Base-by-base conservation (phyloP, 2,113 vertebrate genomes). In the Hirundichthys speculiger region DNA sequence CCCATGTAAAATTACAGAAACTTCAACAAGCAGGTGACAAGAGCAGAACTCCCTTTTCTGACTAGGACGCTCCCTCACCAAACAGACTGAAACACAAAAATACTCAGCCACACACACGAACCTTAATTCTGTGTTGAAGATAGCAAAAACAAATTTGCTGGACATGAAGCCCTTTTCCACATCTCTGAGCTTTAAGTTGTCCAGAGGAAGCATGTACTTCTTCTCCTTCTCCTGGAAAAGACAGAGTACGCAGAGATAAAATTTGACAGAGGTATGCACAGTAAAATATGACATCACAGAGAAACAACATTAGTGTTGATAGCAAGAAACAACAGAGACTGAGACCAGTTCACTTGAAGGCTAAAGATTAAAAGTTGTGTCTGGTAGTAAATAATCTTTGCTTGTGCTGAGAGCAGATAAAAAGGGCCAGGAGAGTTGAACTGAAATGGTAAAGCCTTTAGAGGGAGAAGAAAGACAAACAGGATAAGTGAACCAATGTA, bases 151-250 rank as follows among this genome's bases (percentile, higher is more conserved):
- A 75, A 64, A 92, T 85, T 94, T 95, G 89, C 92, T 94, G 82
- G 94, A 96, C 94, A 94, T 94, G 85, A 96, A 96, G 79, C 92
- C 86, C 78, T 92, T 95, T 83, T 94, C 94, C 75, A 94, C 92
- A 52, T 95, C 94, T 51, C 93, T 92, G 59, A 95, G 91, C 74
- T 94, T 94, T 77, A 95, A 82, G 88, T 95, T 95, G 85, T 96
- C 94, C 87, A 94, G 90, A 43, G 94, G 94, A 75, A 99, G 94
- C 95, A 97, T 96, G 79, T 96, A 98, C 78, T 96, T 98, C 91
- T 96, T 97, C 85, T 97, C 95, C 75, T 96, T 96, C 88, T 97
- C 96, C 96, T 98, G 82, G 51, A 56, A 58, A 66, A 42, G 39
- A 76, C 18, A 84, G 20, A 87, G 87, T 19, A 75, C 2, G 15